A percentile compares a stretch with the other conserved stretches of the same genome.
Evolutionary conservation across 1,140 invertebrate genomes (phyloP).

Genomic region (Drosophila tristis): DNA sequence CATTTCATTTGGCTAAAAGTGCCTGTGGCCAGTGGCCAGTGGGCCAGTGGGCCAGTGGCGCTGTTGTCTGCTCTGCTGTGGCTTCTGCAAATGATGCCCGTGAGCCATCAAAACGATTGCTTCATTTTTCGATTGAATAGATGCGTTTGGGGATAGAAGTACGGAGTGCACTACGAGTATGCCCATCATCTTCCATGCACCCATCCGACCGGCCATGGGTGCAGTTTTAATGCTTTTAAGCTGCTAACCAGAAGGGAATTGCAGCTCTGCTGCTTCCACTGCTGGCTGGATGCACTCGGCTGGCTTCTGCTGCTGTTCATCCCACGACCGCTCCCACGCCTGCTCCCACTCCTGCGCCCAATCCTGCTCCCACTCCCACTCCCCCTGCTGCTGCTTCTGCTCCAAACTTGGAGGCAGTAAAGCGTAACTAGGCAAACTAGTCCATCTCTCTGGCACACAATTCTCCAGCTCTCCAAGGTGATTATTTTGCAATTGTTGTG

Average conservation of each 20-base stretch:
- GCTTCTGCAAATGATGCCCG: slow-evolving; percentile 51
- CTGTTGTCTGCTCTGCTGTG: neutral
- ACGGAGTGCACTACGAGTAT: neutral
- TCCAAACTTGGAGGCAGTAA: slow-evolving; percentile 3
- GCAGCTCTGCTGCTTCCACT: neutral
- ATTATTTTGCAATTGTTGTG: slow-evolving; percentile 74
- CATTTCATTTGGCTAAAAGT: slow-evolving; percentile 80
- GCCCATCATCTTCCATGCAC: neutral
- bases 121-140: slow-evolving; percentile 51
- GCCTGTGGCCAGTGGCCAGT: slow-evolving; percentile 6
- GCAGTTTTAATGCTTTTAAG: slow-evolving; percentile 53
- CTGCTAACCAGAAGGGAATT: slow-evolving; percentile 54
- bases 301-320: too few relatives aligned
- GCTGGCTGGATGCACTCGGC: neutral
- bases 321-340: too few relatives aligned
- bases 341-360: too few relatives aligned
- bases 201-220: slow-evolving; percentile 3
- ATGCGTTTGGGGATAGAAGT: slow-evolving; percentile 17
- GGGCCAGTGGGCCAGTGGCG: neutral
- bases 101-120: slow-evolving; percentile 64
- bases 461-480: slow-evolving; percentile 63
- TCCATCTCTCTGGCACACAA: slow-evolving; percentile 21
- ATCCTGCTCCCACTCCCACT: too few relatives aligned
- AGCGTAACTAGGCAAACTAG: slow-evolving; percentile 43
- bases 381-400: neutral